Conservation (phyloP, 2,797 vertebrate species). For the Hoplostethus atlanticus region DNA sequence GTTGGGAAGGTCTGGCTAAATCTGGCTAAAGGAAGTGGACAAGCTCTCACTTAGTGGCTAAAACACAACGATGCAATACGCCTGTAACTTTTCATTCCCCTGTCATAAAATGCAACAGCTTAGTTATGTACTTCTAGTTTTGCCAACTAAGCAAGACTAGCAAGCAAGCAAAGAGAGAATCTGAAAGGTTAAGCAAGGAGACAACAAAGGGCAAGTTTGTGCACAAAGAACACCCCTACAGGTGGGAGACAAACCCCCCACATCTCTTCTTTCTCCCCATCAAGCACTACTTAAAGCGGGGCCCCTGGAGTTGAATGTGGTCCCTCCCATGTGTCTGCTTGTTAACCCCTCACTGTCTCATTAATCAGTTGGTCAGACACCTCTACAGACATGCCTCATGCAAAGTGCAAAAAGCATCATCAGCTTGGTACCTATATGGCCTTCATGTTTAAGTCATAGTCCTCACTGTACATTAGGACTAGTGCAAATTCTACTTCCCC, state of each 20-base stretch:
- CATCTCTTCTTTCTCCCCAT: neutral
- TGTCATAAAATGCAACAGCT: too few species aligned
- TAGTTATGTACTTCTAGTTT: too few species aligned
- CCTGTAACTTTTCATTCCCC: too few species aligned
- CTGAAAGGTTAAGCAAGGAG: neutral
- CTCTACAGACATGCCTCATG: neutral
- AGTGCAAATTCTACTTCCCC: too few species aligned
- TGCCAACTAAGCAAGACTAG: neutral
- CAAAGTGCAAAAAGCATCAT: too few species aligned
- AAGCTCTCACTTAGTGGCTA: neutral
- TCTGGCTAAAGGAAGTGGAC: neutral
- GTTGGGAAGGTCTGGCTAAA: too few species aligned
- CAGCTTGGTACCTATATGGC: too few species aligned
- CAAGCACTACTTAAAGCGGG: neutral
- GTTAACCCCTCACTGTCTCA: neutral
- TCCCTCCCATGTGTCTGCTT: neutral
- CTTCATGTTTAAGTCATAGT: too few species aligned
- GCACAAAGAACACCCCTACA: conserved; percentile 6
- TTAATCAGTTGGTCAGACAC: neutral
- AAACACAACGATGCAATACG: too few species aligned
- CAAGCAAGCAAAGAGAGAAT: too few species aligned
- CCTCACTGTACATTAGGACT: too few species aligned
- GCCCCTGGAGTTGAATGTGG: neutral
- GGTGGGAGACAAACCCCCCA: neutral
- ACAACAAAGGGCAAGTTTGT: neutral